Percentiles rank a stretch among this genome's conserved stretches.
These are phyloP conservation scores for Ectobius pallidus DNA, from an alignment of 2,888 invertebrate species.

Conservation along the genomic window DNA sequence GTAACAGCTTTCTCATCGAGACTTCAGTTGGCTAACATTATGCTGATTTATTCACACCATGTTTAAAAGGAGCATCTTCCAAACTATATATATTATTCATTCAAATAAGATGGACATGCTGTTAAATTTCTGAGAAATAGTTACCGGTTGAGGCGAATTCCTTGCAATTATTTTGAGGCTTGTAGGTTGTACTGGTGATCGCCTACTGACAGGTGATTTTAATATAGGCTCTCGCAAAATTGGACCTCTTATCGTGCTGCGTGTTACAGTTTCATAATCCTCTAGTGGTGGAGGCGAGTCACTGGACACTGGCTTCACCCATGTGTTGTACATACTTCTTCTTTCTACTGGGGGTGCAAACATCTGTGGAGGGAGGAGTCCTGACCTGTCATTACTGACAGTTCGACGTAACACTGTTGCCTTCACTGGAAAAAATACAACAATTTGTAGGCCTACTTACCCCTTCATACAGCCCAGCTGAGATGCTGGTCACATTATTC, in stretches of 20 bases:
- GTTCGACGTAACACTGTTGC: constrained; percentile 16
- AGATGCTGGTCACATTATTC: no score
- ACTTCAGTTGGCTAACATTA: no score
- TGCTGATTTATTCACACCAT: no score
- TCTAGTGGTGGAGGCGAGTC: constrained; percentile 14
- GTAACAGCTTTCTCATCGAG: no score
- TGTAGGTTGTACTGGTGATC: constrained; percentile 14
- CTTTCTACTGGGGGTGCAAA: constrained; percentile 48
- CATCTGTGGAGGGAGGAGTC: constrained; percentile 50
- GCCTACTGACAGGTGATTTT: background rate
- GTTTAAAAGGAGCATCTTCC: no score
- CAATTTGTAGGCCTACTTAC: background rate
- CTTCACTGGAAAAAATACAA: background rate
- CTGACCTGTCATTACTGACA: constrained; percentile 26
- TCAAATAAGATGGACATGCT: no score
- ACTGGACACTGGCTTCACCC: constrained; percentile 50
- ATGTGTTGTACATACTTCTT: constrained; percentile 49
- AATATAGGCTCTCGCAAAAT: constrained; percentile 22
- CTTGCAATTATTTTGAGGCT: constrained; percentile 29
- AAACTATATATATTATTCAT: no score
- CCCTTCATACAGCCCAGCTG: background rate
- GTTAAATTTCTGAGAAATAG: no score
- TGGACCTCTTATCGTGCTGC: background rate
- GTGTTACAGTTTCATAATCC: constrained; percentile 14
- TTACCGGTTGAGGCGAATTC: constrained; percentile 22